Base-by-base conservation (phyloP, 2,888 invertebrate species). In the Cyclophora punctaria region DNA sequence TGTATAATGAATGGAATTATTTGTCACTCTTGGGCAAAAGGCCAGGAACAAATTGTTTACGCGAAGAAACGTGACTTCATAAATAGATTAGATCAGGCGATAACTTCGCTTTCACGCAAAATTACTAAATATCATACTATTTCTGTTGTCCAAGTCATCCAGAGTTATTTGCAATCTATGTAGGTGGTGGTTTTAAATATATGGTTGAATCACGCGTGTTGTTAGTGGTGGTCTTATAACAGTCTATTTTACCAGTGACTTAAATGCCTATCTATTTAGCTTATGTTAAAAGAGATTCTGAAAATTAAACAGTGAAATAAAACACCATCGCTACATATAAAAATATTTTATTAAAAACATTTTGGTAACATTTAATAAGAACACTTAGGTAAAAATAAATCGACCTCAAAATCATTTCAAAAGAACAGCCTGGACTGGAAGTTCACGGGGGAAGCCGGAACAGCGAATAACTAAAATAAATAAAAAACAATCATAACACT, bases 291-390 rank as follows among this genome's bases (percentile, higher is more conserved):
- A 20, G 20, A 20, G 20, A 20, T 20, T 20, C 20, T 20, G 20
- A 20, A 20, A 20, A 20, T 20, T 20, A 20, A 20, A 20, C 20
- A 20, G 20, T 34, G 3, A 46, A 78, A 71, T 71, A 49, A 81
- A 83, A 82, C 75, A 71, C 58, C 64, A 58, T 51, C 53, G 6
- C 4, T 89, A 89, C 88, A 87, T 89, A 89, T 89, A 89, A 89
- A 89, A 89, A 89, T 89, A 89, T 89, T 89, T 89, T 89, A 89
- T 89, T 89, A 89, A 89, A 89, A 89, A 89, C 89, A 89, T 89
- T 89, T 89, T 89, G 89, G 89, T 89, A 89, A 89, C 89, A 89
- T 89, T 89, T 89, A 89, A 89, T 89, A 89, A 89, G 89, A 89
- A 89, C 89, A 89, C 89, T 89, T 89, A 89, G 89, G 89, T 89